Conservation (phyloP, 2,113 vertebrate species). For the Leptodactylus fuscus region DNA sequence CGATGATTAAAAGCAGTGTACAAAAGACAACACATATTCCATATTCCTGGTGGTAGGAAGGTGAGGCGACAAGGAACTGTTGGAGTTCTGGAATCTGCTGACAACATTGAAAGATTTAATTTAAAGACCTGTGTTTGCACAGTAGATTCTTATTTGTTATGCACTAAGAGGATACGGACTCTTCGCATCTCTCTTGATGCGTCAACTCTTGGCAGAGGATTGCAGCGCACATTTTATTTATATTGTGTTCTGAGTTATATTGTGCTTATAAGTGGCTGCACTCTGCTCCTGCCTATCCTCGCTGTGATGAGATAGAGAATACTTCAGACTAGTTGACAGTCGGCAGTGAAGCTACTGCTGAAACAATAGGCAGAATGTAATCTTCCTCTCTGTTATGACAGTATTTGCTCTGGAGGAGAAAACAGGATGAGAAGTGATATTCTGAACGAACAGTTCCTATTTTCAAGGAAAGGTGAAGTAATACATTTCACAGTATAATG, state of each 20-base stretch:
- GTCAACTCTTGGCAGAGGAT: neutral
- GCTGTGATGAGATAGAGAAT: conserved; percentile 11
- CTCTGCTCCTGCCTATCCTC: neutral
- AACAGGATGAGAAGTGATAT: conserved; percentile 23
- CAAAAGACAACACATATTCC: neutral
- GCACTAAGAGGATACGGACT: neutral
- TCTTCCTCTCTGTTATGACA: conserved; percentile 17
- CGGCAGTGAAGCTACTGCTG: neutral
- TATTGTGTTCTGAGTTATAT: conserved; percentile 11
- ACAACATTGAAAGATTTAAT: neutral
- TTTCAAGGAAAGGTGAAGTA: neutral
- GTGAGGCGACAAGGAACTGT: neutral
- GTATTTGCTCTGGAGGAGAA: conserved; percentile 12
- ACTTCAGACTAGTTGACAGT: conserved; percentile 10
- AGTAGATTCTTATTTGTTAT: neutral
- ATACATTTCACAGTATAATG: neutral
- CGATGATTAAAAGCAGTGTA: neutral
- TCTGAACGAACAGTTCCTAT: neutral
- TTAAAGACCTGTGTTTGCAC: conserved; percentile 2
- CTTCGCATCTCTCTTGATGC: neutral
- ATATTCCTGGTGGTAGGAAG: neutral
- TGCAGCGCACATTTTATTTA: conserved; percentile 13
- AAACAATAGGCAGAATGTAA: conserved; percentile 12
- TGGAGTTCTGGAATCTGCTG: neutral
- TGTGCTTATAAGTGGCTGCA: neutral